A percentile compares a stretch with the other conserved stretches of the same genome.
Evolutionary conservation across 2,113 vertebrate species (phyloP).

Genomic region (Pandion haliaetus): DNA sequence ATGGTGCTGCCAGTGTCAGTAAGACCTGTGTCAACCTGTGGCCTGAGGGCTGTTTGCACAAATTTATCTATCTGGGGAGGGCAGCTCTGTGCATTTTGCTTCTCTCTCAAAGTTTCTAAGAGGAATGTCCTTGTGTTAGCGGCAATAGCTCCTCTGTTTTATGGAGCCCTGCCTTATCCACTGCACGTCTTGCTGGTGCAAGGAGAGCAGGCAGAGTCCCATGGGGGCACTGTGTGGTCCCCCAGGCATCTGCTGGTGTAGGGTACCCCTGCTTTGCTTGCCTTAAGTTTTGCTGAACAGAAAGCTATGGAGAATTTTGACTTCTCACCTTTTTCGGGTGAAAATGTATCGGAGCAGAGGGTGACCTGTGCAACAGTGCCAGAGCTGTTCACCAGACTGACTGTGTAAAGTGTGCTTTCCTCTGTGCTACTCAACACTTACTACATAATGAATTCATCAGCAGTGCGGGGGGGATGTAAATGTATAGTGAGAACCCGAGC

Average conservation of each 20-base stretch:
- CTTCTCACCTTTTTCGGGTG: background rate
- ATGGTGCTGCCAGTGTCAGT: background rate
- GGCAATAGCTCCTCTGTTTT: fast-evolving
- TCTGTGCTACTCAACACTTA: background rate
- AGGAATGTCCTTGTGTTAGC: background rate
- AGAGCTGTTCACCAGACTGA: background rate
- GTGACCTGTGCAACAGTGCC: background rate
- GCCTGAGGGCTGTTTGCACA: background rate
- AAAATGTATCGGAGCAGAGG: background rate
- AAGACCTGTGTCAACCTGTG: background rate
- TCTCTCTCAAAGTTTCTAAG: background rate
- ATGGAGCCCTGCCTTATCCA: background rate
- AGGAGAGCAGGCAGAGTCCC: background rate
- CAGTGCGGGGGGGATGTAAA: background rate
- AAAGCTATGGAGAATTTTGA: background rate
- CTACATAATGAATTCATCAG: background rate
- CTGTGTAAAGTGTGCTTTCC: background rate
- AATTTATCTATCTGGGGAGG: background rate
- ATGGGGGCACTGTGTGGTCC: no score
- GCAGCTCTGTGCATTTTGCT: background rate
- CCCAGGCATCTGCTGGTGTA: background rate
- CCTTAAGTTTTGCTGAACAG: background rate
- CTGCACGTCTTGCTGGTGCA: background rate
- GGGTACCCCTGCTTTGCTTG: background rate
- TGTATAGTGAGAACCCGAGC: background rate